Percentiles rank a stretch among this genome's conserved stretches.
phyloP scores from a whole-genome alignment of 2,797 vertebrate genomes.

The Cephalopachus bancanus region DNA sequence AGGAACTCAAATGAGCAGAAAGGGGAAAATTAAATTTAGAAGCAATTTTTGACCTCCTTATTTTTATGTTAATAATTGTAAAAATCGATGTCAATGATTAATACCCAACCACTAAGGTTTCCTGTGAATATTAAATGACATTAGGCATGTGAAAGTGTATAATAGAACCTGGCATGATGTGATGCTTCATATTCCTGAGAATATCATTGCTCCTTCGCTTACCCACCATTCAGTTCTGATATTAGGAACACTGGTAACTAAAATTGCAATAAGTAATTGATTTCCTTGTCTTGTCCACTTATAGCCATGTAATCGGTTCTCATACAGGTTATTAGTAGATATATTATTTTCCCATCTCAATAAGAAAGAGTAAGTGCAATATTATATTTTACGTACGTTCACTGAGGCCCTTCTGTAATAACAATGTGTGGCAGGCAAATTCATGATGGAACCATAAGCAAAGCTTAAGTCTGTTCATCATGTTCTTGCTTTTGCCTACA shows the following conservation, averaged over 20 bases:
- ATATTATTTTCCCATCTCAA: not conserved
- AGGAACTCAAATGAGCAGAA: no score
- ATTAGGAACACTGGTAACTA: not conserved
- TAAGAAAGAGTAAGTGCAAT: not conserved
- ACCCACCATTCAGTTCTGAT: not conserved
- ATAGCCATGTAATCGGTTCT: not conserved
- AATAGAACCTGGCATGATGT: not conserved
- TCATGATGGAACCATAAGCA: not conserved
- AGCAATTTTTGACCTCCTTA: not conserved
- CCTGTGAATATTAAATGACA: not conserved
- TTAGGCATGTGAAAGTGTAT: not conserved
- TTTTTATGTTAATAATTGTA: not conserved
- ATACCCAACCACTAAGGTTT: not conserved
- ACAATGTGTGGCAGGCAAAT: not conserved
- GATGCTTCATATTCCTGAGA: not conserved
- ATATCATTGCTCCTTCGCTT: not conserved
- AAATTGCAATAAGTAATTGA: not conserved
- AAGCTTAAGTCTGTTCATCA: not conserved
- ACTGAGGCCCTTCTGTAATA: not conserved
- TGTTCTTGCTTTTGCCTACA: not conserved
- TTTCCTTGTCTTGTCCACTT: conserved; percentile 35
- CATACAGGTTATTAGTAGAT: not conserved
- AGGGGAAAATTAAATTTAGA: no score
- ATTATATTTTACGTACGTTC: not conserved
- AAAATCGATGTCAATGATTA: not conserved